Base-by-base conservation (phyloP, 2,888 invertebrate genomes). In the Stenoptilia bipunctidactyla region DNA sequence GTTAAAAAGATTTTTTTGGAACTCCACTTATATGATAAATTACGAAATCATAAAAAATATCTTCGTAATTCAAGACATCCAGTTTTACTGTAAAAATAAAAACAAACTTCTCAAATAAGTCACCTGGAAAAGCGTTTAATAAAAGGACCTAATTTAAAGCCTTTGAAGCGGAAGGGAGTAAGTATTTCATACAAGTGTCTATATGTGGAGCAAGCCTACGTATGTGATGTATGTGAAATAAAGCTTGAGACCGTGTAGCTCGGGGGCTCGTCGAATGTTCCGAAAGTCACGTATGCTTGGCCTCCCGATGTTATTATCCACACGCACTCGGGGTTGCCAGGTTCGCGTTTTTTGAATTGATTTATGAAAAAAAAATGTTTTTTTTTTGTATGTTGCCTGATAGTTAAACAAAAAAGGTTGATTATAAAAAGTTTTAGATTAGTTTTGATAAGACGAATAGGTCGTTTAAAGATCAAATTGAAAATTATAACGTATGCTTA, bases 271-370 rank as follows among this genome's bases (percentile, higher is more conserved):
- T 72, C 79, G 74, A 76, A 74, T 66, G 69, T 66, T 63, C 66
- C 68, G 70, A 69, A 73, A 80, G 79, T 76, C 80, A 82, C 82
- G 80, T 79, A 75, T 74, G 76, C 68, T 62, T 69, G 67, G 74
- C 66, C 72, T 72, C 70, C 67, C 73, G 67, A 79, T 79, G 72
- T 80, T 82, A 80, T 77, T 79, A 79, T 77, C 77, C 64, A 79
- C 77, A 79, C 77, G 76, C 74, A 80, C 79, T n/a, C n/a, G n/a
- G 20, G 3, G 20, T 20, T 20, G 20, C 20, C 20, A 20, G 20
- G 20, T 5, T 20, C n/a, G n/a, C n/a, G n/a, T n/a, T n/a, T n/a
- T n/a, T n/a, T n/a, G n/a, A n/a, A n/a, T n/a, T n/a, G n/a, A n/a
- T n/a, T n/a, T n/a, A n/a, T n/a, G n/a, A n/a, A n/a, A n/a, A n/a